Conservation (phyloP, 2,797 vertebrate species). For the Vespertilio murinus region DNA sequence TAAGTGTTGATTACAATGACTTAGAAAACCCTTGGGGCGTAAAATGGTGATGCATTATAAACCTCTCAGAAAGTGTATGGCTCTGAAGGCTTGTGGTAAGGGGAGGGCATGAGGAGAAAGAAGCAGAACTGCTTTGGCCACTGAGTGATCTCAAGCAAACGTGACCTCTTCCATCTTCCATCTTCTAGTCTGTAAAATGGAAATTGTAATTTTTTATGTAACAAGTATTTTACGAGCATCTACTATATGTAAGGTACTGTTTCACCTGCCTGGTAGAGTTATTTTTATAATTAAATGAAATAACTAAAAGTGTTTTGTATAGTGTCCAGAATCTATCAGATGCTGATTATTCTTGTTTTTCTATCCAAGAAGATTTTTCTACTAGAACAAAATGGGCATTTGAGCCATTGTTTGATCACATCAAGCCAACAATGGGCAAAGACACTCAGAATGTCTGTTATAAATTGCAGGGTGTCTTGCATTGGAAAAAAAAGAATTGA, state of each 20-base stretch:
- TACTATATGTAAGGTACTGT: not conserved
- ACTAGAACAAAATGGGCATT: not conserved
- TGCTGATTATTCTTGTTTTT: not conserved
- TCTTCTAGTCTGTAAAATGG: not conserved
- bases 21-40: not conserved
- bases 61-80: not conserved
- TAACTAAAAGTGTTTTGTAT: not conserved
- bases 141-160: not conserved
- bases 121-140: not conserved
- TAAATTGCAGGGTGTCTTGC: not conserved
- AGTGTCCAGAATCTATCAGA: not conserved
- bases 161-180: not conserved
- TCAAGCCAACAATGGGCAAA: not conserved
- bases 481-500: not conserved
- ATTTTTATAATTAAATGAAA: constrained; percentile 41
- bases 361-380: not conserved
- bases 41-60: not conserved
- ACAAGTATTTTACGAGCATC: not conserved
- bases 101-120: not conserved
- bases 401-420: not conserved
- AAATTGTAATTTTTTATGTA: not conserved
- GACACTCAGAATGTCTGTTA: not conserved
- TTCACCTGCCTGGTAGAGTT: not conserved
- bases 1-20: not conserved
- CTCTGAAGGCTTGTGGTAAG: not conserved